phyloP scores from a whole-genome alignment of 2,888 invertebrate species.

The Cheilosia vernalis region DNA sequence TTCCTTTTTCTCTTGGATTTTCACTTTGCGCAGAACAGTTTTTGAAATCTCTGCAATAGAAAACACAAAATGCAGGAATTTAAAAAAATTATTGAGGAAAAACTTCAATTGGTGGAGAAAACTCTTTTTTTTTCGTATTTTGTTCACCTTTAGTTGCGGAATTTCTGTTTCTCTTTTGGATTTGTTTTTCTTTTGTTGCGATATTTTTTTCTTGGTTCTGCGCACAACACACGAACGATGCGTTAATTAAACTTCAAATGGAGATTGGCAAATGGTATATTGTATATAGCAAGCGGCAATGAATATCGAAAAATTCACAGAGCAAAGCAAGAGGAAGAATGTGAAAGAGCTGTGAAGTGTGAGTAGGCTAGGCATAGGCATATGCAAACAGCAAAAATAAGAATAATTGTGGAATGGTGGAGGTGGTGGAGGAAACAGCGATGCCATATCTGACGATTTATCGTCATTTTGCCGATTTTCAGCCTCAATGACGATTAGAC shows the following conservation, averaged over 20 bases:
- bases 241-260: constrained; percentile 47
- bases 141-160: constrained; percentile 61
- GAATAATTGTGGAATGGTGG: background rate
- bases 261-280: background rate
- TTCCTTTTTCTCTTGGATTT: background rate
- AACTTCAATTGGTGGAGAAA: background rate
- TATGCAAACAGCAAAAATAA: background rate
- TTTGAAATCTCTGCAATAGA: constrained; percentile 40
- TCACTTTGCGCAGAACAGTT: background rate
- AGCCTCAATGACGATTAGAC: too few relatives aligned
- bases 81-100: background rate
- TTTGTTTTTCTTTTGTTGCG: constrained; percentile 6
- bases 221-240: constrained; percentile 35
- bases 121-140: background rate
- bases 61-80: constrained; percentile 14
- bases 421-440: too few relatives aligned
- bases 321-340: constrained; percentile 8
- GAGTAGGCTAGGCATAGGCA: too few relatives aligned
- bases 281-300: background rate
- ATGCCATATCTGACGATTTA: too few relatives aligned
- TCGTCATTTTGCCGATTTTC: too few relatives aligned
- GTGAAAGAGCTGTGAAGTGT: constrained; percentile 1
- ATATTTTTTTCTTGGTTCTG: constrained; percentile 33
- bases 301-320: constrained; percentile 7
- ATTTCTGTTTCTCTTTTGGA: constrained; percentile 45